Percentiles rank a stretch among this genome's conserved stretches.
These are phyloP conservation scores for Tiliacea aurago DNA, from an alignment of 2,888 invertebrate genomes.

Conservation along the genomic window DNA sequence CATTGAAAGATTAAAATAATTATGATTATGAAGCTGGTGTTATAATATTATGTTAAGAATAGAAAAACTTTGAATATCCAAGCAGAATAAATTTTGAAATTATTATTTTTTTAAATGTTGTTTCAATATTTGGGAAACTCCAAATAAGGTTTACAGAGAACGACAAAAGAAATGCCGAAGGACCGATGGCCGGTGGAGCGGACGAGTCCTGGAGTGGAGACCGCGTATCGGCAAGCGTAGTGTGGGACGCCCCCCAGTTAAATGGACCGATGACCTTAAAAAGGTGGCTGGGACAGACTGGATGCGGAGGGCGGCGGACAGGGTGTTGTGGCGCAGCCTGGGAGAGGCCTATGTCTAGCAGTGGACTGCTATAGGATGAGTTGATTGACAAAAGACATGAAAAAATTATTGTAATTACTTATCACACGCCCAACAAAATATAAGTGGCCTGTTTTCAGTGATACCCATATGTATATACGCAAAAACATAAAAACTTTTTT, in stretches of 20 bases:
- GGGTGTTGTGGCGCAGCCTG: too few species aligned
- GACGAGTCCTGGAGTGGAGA: too few species aligned
- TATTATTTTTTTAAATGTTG: not conserved
- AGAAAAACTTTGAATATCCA: not conserved
- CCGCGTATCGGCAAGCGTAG: too few species aligned
- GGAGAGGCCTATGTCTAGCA: too few species aligned
- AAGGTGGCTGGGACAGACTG: too few species aligned
- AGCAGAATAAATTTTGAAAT: not conserved
- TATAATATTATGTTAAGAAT: not conserved
- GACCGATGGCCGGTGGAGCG: too few species aligned
- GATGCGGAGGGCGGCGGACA: too few species aligned
- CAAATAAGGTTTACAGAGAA: not conserved
- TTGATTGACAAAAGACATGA: too few species aligned
- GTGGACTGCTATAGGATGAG: too few species aligned
- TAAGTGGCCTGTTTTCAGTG: slow-evolving; percentile 1
- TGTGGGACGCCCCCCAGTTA: too few species aligned
- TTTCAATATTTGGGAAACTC: not conserved
- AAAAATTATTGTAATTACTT: not conserved
- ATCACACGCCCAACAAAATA: slow-evolving; percentile 5
- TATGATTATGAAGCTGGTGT: not conserved
- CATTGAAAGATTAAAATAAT: slow-evolving; percentile 35
- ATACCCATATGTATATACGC: slow-evolving; percentile 19
- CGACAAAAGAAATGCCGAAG: not conserved
- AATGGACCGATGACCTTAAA: too few species aligned
- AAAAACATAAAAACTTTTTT: slow-evolving; percentile 52